Evolutionary conservation across 2,797 vertebrate species (phyloP), one percentile per base, ranked within the genome.

Genomic region (Pipistrellus kuhlii): DNA sequence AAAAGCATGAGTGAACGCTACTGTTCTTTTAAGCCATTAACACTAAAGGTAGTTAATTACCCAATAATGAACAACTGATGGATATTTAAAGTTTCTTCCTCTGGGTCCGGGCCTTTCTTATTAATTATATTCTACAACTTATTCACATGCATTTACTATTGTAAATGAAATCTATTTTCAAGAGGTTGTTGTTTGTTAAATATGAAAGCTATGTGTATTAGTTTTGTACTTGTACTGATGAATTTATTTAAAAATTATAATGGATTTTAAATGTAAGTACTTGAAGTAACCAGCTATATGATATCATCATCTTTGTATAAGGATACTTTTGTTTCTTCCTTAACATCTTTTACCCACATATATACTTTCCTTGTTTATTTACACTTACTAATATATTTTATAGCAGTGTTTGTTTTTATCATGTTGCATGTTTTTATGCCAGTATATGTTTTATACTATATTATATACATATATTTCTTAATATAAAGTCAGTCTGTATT

Each of bases 231-330:
- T 66, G 25, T 27, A 62, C 25, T 69, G 4, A 84, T 75, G 0
- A 69, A 68, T 51, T 73, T 72, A 71, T 85, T 88, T 89, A 80
- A 4, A 71, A 35, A 83, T 73, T 84, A 48, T 68, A 69, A 44
- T 20, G 48, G 27, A 90, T 57, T 83, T 85, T 44, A 84, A 80
- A 41, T 30, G 75, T 87, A 76, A 13, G 15, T 57, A 57, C 5
- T 35, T 80, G 46, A 25, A 72, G 41, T 55, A 80, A 77, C 12
- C n/a, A 90, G 44, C 4, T 44, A 55, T 53, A 35, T 53, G 15
- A 75, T 68, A 21, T 94, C 23, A 25, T 94, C 30, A 76, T 80
- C 23, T 51, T 94, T 82, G 84, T 72, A 77, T 25, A 81, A 38
- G 11, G 20, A n/a, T 81, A 44, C n/a, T 38, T 71, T 93, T n/a